Conservation (phyloP, 2,888 invertebrate species). For the Rhabditophanes sp. region DNA sequence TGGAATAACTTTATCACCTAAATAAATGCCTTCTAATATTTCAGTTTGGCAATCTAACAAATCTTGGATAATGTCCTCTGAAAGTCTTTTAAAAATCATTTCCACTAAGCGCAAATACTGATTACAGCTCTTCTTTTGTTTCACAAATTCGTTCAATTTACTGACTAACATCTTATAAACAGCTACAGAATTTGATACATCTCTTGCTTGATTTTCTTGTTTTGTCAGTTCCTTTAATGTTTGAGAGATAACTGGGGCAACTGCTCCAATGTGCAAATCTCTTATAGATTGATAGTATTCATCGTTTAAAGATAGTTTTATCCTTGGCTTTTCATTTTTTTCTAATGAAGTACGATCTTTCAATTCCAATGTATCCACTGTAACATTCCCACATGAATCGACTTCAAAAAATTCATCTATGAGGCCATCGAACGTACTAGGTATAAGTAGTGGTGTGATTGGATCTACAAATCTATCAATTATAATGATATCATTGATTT, state of each 20-base stretch:
- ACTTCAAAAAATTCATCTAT: constrained; percentile 87
- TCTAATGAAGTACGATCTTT: constrained; percentile 2
- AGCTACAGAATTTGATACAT: constrained; percentile 14
- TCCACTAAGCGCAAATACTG: constrained; percentile 4
- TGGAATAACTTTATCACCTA: constrained; percentile 65
- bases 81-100: constrained; percentile 1
- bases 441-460: constrained; percentile 75
- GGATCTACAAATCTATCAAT: constrained; percentile 73
- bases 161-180: constrained; percentile 21
- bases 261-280: constrained; percentile 20
- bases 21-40: not conserved
- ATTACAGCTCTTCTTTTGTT: constrained; percentile 12
- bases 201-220: constrained; percentile 15
- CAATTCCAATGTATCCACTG: constrained; percentile 4
- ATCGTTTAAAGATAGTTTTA: constrained; percentile 23
- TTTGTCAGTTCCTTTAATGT: constrained; percentile 21
- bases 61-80: not conserved
- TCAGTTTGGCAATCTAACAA: constrained; percentile 10
- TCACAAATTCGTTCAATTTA: constrained; percentile 20
- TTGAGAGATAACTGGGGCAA: constrained; percentile 18
- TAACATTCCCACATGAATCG: constrained; percentile 7
- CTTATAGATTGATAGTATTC: constrained; percentile 14
- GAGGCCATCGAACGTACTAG: constrained; percentile 87
- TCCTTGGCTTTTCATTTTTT: constrained; percentile 1
- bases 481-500: constrained; percentile 4